Conservation (phyloP, 1,140 invertebrate genomes). For the Palaemon carinicauda region DNA sequence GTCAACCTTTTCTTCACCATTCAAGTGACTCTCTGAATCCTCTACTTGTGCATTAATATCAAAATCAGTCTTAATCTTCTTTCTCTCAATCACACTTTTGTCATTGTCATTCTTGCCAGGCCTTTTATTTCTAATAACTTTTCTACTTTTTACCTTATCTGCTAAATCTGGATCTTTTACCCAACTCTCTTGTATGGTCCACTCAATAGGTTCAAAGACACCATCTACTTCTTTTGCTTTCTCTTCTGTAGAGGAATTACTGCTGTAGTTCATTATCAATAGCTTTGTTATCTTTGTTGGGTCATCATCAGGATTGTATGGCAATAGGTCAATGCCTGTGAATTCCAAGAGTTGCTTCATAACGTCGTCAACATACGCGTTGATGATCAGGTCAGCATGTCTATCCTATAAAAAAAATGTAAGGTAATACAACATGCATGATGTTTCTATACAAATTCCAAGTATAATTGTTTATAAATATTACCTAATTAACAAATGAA, state of each 20-base stretch:
- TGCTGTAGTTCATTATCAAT: conserved; percentile 6
- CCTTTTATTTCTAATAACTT: conserved; percentile 26
- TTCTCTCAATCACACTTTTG: background rate
- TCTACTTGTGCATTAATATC: no score
- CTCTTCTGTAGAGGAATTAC: background rate
- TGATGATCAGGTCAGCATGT: conserved; percentile 88
- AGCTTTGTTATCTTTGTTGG: conserved; percentile 64
- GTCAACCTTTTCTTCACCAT: no score
- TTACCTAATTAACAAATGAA: no score
- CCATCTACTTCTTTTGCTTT: no score
- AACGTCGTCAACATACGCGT: conserved; percentile 88
- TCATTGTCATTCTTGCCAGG: background rate
- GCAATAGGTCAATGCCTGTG: conserved; percentile 75
- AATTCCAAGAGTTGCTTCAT: conserved; percentile 79
- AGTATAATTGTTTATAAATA: no score
- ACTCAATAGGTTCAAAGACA: conserved; percentile 53
- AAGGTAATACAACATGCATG: no score
- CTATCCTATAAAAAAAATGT: conserved; percentile 77
- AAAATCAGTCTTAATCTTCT: no score
- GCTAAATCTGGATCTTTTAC: conserved; percentile 38
- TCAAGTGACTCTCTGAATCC: no score
- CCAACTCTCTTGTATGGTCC: conserved; percentile 54
- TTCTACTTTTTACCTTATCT: conserved; percentile 39
- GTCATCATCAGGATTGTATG: conserved; percentile 75
- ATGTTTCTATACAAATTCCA: no score